These are phyloP conservation scores for Tiphia femorata DNA, from an alignment of 2,888 invertebrate species.

Conservation along the genomic window DNA sequence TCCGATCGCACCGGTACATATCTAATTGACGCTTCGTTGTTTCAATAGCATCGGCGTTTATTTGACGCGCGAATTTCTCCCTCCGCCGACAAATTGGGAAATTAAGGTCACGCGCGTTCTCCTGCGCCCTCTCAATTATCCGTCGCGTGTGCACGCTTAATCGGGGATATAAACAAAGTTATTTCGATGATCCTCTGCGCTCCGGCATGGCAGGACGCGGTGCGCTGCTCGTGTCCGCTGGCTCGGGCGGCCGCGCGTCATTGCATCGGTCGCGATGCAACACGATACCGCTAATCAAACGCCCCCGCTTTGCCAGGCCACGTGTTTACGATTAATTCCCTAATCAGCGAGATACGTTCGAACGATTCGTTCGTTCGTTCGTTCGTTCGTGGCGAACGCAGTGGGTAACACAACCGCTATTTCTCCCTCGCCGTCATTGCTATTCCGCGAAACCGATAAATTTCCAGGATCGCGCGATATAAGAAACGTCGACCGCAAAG, in stretches of 20 bases:
- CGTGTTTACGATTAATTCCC: not conserved
- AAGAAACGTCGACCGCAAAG: not conserved
- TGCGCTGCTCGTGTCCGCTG: no score
- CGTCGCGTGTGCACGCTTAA: constrained; percentile 2
- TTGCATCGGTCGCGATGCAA: not conserved
- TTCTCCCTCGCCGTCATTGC: no score
- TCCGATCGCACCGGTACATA: no score
- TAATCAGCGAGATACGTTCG: not conserved
- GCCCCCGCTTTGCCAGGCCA: no score
- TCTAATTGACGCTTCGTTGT: constrained; percentile 4
- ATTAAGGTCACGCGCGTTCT: not conserved
- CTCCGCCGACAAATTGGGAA: constrained; percentile 1
- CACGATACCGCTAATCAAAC: not conserved
- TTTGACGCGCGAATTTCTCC: constrained; percentile 1
- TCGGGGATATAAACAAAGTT: constrained; percentile 7
- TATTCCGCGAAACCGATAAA: no score
- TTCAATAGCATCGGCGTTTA: not conserved
- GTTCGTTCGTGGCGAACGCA: no score
- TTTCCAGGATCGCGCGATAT: no score
- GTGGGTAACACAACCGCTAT: no score
- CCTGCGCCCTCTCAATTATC: not conserved
- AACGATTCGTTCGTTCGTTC: not conserved
- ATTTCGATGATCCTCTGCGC: not conserved
- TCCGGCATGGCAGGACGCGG: not conserved
- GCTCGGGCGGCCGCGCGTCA: not conserved